Percentiles rank a stretch among this genome's conserved stretches.
Conservation (phyloP, 2,797 vertebrate species). For the Molossus molossus region DNA sequence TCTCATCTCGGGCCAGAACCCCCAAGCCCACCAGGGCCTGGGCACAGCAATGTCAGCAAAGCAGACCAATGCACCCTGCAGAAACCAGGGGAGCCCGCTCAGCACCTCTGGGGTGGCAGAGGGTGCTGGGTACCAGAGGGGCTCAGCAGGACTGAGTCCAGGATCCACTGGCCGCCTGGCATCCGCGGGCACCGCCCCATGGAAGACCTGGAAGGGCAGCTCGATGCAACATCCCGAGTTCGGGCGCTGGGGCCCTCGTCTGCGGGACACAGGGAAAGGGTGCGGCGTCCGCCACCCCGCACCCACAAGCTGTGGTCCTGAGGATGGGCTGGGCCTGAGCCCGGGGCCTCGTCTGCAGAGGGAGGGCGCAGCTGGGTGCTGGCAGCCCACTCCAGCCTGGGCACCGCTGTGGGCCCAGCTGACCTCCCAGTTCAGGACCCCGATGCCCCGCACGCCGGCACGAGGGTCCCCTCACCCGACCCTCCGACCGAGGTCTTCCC, state of each 20-base stretch:
- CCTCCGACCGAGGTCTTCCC: neutral
- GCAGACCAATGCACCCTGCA: neutral
- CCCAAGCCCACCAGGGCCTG: neutral
- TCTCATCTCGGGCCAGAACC: rapidly evolving
- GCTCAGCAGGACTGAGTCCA: neutral
- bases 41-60: rapidly evolving
- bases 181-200: rapidly evolving
- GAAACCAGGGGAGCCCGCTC: neutral
- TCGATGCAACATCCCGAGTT: rapidly evolving
- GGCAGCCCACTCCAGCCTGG: neutral
- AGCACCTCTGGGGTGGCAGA: neutral
- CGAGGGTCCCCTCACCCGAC: neutral
- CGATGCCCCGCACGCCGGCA: rapidly evolving
- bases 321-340: rapidly evolving
- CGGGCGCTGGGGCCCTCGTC: neutral
- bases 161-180: neutral
- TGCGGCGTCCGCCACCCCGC: rapidly evolving
- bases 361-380: rapidly evolving
- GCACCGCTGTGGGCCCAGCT: neutral
- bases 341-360: rapidly evolving
- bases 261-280: neutral
- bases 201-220: neutral
- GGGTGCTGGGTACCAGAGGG: neutral
- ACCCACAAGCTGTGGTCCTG: neutral
- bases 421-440: rapidly evolving